Conservation (phyloP, 1,140 invertebrate genomes). For the Tetranychus cinnabarinus region DNA sequence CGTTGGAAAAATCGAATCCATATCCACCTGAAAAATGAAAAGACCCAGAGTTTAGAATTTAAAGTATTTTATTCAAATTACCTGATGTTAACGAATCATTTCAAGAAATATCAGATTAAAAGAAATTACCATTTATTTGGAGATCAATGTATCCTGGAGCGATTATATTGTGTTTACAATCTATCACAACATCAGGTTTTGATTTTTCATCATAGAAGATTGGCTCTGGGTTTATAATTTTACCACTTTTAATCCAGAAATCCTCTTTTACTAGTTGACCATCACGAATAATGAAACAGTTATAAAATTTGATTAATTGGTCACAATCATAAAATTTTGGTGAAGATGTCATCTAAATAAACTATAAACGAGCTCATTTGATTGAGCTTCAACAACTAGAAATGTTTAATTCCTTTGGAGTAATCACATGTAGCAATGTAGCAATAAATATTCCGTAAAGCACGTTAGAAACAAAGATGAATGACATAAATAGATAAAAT, state of each 20-base stretch:
- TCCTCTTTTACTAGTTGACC: constrained; percentile 53
- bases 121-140: constrained; percentile 67
- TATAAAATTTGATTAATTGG: constrained; percentile 36
- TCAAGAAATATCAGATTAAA: neutral
- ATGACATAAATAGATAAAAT: too few species aligned
- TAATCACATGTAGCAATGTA: too few species aligned
- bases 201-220: constrained; percentile 69
- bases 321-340: too few species aligned
- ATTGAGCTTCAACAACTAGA: too few species aligned
- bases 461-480: too few species aligned
- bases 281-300: constrained; percentile 53
- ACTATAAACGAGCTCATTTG: too few species aligned
- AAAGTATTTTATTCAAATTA: neutral
- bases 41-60: neutral
- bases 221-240: constrained; percentile 65
- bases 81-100: neutral
- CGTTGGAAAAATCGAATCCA: constrained; percentile 75
- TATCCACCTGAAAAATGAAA: constrained; percentile 50
- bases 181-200: constrained; percentile 40
- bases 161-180: constrained; percentile 49
- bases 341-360: too few species aligned
- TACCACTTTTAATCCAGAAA: constrained; percentile 64
- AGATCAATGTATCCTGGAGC: constrained; percentile 89
- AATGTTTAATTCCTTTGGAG: too few species aligned
- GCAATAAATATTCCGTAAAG: too few species aligned